Conservation (phyloP, 2,888 invertebrate species). For the Yponomeuta evonymella region DNA sequence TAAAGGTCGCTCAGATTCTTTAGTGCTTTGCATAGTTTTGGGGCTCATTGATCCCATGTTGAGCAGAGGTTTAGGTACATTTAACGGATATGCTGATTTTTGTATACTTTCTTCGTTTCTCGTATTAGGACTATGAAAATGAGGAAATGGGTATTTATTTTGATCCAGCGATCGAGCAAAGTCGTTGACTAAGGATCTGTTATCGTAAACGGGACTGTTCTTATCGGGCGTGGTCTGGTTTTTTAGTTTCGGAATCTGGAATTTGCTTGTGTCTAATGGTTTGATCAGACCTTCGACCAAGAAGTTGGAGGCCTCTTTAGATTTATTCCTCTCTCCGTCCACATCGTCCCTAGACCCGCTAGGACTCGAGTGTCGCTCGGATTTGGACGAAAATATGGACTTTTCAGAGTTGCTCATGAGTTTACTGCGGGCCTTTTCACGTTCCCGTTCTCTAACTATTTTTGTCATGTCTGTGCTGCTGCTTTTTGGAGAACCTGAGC, state of each 20-base stretch:
- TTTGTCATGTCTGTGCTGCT: slow-evolving; percentile 74
- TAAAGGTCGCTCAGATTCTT: slow-evolving; percentile 51
- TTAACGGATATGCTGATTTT: slow-evolving; percentile 63
- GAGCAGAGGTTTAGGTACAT: slow-evolving; percentile 63
- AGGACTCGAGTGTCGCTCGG: slow-evolving; percentile 81
- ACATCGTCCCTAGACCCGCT: slow-evolving; percentile 79
- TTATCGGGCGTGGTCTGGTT: slow-evolving; percentile 69
- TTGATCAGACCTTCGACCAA: slow-evolving; percentile 86
- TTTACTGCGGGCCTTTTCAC: slow-evolving; percentile 75
- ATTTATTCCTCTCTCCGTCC: slow-evolving; percentile 80
- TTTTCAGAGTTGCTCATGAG: slow-evolving; percentile 78
- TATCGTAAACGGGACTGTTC: slow-evolving; percentile 58
- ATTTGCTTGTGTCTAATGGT: slow-evolving; percentile 86
- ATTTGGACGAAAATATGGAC: slow-evolving; percentile 78
- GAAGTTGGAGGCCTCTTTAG: slow-evolving; percentile 78
- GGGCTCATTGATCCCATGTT: slow-evolving; percentile 66
- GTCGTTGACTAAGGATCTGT: slow-evolving; percentile 63
- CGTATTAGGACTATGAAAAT: slow-evolving; percentile 54
- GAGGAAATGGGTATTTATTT: slow-evolving; percentile 63
- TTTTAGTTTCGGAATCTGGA: slow-evolving; percentile 89
- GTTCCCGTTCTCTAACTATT: slow-evolving; percentile 77
- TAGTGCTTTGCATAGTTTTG: slow-evolving; percentile 50
- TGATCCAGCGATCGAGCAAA: slow-evolving; percentile 61
- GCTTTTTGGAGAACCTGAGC: slow-evolving; percentile 78
- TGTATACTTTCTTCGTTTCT: slow-evolving; percentile 55